Percentiles rank a stretch among this genome's conserved stretches.
These are phyloP conservation scores for Amblyteles armatorius DNA, from an alignment of 2,888 invertebrate species.

Conservation along the genomic window DNA sequence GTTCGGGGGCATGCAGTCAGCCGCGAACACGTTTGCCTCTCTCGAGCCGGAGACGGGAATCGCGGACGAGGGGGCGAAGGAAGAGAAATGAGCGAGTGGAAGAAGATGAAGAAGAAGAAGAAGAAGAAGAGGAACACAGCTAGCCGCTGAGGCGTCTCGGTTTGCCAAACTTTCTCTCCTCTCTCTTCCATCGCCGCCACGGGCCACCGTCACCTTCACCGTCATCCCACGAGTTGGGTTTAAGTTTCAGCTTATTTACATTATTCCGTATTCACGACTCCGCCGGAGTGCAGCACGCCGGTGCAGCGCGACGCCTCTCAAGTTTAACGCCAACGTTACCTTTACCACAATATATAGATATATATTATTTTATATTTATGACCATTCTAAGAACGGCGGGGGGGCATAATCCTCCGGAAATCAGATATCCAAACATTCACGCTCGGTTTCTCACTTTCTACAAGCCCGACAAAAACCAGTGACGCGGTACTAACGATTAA, in stretches of 20 bases:
- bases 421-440: conserved; percentile 45
- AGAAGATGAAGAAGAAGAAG: conserved; percentile 16
- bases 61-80: background rate
- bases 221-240: conserved; percentile 54
- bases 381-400: conserved; percentile 9
- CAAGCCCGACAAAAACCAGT: conserved; percentile 23
- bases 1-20: conserved; percentile 21
- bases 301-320: conserved; percentile 45
- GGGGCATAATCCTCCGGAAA: conserved; percentile 36
- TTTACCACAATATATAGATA: conserved; percentile 29
- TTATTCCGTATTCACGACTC: conserved; percentile 69
- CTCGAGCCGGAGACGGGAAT: background rate
- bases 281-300: conserved; percentile 3
- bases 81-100: conserved; percentile 23
- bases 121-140: background rate
- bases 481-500: background rate
- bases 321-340: conserved; percentile 41
- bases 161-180: conserved; percentile 49
- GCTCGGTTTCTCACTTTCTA: conserved; percentile 7
- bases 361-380: conserved; percentile 58
- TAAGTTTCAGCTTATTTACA: conserved; percentile 70
- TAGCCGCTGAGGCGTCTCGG: conserved; percentile 10
- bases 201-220: conserved; percentile 38
- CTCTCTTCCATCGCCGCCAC: conserved; percentile 54
- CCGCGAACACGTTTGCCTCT: conserved; percentile 29